These are phyloP conservation scores for Rattus rattus DNA, from an alignment of 2,113 vertebrate genomes.

Conservation along the genomic window DNA sequence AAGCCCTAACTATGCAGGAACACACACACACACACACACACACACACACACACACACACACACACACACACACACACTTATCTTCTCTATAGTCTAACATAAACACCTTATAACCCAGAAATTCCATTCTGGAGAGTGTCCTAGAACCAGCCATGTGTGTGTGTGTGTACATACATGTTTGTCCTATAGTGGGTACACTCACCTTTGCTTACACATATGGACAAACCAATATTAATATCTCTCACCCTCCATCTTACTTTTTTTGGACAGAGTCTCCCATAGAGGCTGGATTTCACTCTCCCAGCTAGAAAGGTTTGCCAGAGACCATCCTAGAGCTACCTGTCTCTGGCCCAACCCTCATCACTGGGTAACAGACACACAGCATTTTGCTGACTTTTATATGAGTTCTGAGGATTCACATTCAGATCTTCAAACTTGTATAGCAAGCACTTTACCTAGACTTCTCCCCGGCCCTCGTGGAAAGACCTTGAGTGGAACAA, in stretches of 20 bases:
- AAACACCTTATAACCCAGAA: not conserved
- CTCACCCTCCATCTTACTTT: not conserved
- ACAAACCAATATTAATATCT: not conserved
- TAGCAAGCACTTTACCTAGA: not conserved
- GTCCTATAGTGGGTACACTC: too few relatives aligned
- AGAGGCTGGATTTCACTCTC: not conserved
- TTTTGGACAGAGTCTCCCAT: not conserved
- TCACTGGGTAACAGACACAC: not conserved
- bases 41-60: not conserved
- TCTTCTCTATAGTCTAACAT: not conserved
- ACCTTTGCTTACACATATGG: not conserved
- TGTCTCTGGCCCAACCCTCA: not conserved
- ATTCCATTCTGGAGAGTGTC: not conserved
- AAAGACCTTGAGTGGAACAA: not conserved
- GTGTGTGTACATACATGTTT: not conserved
- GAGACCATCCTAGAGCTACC: not conserved
- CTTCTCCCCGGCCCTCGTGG: not conserved
- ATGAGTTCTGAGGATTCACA: not conserved
- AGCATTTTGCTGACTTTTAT: not conserved
- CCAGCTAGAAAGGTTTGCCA: not conserved
- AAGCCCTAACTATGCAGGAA: conserved; percentile 21
- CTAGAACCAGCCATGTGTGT: not conserved
- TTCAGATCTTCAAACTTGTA: not conserved
- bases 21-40: not conserved
- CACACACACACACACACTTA: not conserved